Evolutionary conservation across 2,888 invertebrate genomes (phyloP), one percentile per base, ranked within the genome.

Genomic region (Leucophenga montana): DNA sequence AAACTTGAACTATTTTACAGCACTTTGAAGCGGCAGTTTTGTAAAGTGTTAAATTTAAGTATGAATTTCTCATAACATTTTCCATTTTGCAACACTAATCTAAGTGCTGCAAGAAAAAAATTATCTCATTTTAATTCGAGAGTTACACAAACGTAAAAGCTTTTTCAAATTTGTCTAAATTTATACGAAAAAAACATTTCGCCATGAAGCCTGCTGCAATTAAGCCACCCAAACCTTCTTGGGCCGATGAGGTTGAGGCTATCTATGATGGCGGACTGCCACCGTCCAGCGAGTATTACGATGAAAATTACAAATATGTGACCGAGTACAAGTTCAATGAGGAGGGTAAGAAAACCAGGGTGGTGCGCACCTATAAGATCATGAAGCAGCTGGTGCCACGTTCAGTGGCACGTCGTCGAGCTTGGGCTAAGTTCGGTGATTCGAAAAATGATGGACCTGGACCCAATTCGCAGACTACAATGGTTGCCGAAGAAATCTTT

Each of bases 201-300:
- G 33, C 31, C 33, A 65, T 44, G 66, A 33, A 56, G 16, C 27
- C n/a, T n/a, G 46, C 93, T 73, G 92, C 91, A 64, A 91, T 92
- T 75, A 94, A 94, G 77, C 93, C 95, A 84, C 92, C 94, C 50
- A 95, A 94, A 86, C 93, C 95, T 62, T 97, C 97, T 76, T 98
- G 98, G 98, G 98, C 97, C 59, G 98, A 98, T 90, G 97, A 97
- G 87, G 97, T 97, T 0, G 97, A 98, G 86, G 93, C 95, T 33
- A 96, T 96, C 85, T 92, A 94, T 77, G 94, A 73, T 75, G 94
- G 93, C 81, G 92, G 92, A 1, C 86, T 94, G 44, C 93, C 95
- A 16, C 92, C 94, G 64, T 92, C 94, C 3, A 92, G 94, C 9
- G 95, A 95, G 89, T 92, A 93, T 13, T 91, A 93, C 13, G 95